Percentiles rank a stretch among this genome's conserved stretches.
These are phyloP conservation scores for Pluvianellus socialis DNA, from an alignment of 2,113 vertebrate genomes.

Conservation along the genomic window DNA sequence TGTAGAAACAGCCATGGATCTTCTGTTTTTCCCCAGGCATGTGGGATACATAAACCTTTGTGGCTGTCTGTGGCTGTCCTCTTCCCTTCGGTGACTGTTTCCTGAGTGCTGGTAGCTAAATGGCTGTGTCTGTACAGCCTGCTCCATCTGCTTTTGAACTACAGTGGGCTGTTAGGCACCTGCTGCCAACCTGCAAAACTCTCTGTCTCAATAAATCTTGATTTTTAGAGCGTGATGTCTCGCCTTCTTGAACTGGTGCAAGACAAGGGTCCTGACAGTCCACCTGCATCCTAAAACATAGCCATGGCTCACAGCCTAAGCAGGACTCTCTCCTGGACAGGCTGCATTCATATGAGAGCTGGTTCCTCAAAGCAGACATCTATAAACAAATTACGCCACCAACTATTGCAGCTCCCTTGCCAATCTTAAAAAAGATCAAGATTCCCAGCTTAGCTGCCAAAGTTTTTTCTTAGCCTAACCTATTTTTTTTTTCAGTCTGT, in stretches of 20 bases:
- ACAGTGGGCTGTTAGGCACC: background rate
- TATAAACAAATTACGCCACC: background rate
- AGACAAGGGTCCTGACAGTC: background rate
- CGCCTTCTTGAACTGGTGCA: background rate
- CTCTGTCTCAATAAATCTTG: background rate
- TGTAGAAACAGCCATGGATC: background rate
- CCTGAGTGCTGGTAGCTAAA: background rate
- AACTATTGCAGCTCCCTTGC: background rate
- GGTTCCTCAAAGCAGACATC: background rate
- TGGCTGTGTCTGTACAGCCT: background rate
- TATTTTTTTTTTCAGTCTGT: background rate
- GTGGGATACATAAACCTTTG: background rate
- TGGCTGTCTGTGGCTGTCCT: background rate
- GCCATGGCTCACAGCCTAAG: fast-evolving
- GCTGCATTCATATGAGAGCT: fast-evolving
- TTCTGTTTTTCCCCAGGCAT: background rate
- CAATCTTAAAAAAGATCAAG: background rate
- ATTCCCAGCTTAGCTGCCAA: background rate
- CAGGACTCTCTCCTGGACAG: background rate
- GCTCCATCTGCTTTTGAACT: background rate
- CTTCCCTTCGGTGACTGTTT: fast-evolving
- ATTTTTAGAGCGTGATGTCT: background rate
- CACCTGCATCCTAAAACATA: background rate
- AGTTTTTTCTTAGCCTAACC: background rate
- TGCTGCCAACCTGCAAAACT: background rate